These are phyloP conservation scores for Eubucco bourcierii DNA, from an alignment of 2,113 vertebrate species.

Conservation along the genomic window DNA sequence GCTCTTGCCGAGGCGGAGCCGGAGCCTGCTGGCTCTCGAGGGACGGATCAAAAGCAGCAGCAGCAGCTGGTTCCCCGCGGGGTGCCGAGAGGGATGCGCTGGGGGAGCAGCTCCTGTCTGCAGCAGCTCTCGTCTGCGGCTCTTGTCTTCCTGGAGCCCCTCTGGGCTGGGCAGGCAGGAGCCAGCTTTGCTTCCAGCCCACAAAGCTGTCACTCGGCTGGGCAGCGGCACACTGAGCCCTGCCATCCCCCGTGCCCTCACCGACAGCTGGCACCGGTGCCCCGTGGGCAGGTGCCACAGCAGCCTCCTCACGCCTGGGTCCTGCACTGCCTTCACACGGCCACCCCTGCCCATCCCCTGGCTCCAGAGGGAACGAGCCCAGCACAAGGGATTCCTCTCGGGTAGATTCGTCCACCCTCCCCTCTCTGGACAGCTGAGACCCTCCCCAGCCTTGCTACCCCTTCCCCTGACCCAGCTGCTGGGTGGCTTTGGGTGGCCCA, in stretches of 20 bases:
- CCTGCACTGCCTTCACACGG: background rate
- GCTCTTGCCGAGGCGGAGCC: background rate
- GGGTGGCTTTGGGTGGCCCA: no score
- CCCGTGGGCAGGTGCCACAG: background rate
- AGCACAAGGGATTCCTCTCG: rapidly evolving
- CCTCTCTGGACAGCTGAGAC: rapidly evolving
- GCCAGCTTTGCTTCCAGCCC: conserved; percentile 39
- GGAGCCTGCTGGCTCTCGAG: background rate
- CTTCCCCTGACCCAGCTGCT: background rate
- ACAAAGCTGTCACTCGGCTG: conserved; percentile 54
- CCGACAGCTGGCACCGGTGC: conserved; percentile 46
- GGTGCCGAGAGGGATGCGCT: background rate
- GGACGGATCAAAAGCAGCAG: background rate
- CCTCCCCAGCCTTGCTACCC: rapidly evolving
- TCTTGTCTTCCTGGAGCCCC: background rate
- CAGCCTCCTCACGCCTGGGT: rapidly evolving
- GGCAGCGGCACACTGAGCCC: conserved; percentile 26
- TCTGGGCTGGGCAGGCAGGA: background rate
- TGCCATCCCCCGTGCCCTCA: background rate
- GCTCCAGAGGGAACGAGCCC: rapidly evolving
- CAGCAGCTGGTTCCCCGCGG: conserved; percentile 13
- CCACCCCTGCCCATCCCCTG: background rate
- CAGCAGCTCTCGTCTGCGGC: background rate
- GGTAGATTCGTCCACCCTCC: background rate
- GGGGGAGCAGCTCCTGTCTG: conserved; percentile 53